Evolutionary conservation across 2,797 vertebrate genomes (phyloP).

Genomic region (Labroides dimidiatus): DNA sequence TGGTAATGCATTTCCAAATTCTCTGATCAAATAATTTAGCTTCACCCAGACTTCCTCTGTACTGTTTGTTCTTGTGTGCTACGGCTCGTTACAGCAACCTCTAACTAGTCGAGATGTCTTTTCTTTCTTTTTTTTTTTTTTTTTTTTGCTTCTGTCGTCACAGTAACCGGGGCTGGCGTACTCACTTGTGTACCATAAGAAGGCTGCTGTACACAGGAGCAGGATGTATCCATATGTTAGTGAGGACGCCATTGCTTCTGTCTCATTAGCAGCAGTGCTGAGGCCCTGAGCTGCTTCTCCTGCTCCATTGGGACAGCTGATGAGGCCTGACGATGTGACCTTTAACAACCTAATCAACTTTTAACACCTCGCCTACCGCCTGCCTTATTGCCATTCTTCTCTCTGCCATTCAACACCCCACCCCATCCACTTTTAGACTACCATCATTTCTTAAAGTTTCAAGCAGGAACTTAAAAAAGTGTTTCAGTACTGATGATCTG

Average conservation of each 20-base stretch:
- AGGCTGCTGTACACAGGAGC: conserved; percentile 42
- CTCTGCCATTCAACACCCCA: conserved; percentile 57
- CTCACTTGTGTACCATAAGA: conserved; percentile 43
- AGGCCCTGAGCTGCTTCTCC: conserved; percentile 72
- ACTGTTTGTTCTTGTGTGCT: conserved; percentile 22
- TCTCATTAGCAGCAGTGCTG: conserved; percentile 78
- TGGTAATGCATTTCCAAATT: conserved; percentile 33
- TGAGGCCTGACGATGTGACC: conserved; percentile 83
- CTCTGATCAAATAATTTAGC: conserved; percentile 54
- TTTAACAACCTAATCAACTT: conserved; percentile 89
- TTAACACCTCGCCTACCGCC: conserved; percentile 84
- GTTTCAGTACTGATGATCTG: conserved; percentile 37
- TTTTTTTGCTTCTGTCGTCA: conserved; percentile 65
- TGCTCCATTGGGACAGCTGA: conserved; percentile 82
- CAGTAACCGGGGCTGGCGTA: conserved; percentile 36
- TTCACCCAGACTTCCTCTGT: conserved; percentile 27
- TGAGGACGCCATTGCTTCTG: conserved; percentile 62
- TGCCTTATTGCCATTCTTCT: conserved; percentile 74
- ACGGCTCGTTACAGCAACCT: conserved; percentile 54
- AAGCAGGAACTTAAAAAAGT: conserved; percentile 14
- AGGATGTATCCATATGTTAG: conserved; percentile 72
- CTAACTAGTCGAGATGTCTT: conserved; percentile 43
- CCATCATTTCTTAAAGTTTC: conserved; percentile 15
- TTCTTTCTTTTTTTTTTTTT: conserved; percentile 67
- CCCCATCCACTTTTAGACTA: conserved; percentile 36